phyloP scores from a whole-genome alignment of 2,113 vertebrate species.

The Okapia johnstoni region DNA sequence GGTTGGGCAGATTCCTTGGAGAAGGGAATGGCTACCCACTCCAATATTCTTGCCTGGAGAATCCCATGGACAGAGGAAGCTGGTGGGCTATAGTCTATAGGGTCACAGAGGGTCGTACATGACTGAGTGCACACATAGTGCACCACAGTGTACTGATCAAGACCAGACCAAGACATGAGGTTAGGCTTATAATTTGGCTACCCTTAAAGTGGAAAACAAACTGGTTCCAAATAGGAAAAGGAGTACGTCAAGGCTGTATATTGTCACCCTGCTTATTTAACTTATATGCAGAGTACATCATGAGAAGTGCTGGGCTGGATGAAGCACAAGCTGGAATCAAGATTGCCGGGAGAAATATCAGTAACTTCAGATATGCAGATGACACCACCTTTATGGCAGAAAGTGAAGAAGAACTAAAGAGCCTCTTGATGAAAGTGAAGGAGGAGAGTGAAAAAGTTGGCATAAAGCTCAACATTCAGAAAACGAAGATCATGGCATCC shows the following conservation, averaged over 20 bases:
- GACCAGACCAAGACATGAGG: background rate
- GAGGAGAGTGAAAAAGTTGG: background rate
- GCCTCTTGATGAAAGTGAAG: background rate
- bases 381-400: background rate
- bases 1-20: background rate
- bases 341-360: background rate
- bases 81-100: background rate
- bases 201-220: background rate
- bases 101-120: background rate
- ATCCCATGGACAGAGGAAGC: background rate
- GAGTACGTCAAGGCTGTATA: accelerated
- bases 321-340: background rate
- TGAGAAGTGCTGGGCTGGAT: background rate
- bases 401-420: background rate
- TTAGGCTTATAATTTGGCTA: background rate
- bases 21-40: background rate
- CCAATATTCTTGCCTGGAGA: background rate
- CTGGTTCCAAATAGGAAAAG: background rate
- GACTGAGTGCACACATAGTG: background rate
- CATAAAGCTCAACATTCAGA: background rate
- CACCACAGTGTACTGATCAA: background rate
- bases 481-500: background rate
- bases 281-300: background rate
- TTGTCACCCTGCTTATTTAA: background rate
- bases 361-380: background rate